Percentiles rank a stretch among this genome's conserved stretches.
Evolutionary conservation across 2,888 invertebrate genomes (phyloP).

Genomic region (Archips crataeganus): DNA sequence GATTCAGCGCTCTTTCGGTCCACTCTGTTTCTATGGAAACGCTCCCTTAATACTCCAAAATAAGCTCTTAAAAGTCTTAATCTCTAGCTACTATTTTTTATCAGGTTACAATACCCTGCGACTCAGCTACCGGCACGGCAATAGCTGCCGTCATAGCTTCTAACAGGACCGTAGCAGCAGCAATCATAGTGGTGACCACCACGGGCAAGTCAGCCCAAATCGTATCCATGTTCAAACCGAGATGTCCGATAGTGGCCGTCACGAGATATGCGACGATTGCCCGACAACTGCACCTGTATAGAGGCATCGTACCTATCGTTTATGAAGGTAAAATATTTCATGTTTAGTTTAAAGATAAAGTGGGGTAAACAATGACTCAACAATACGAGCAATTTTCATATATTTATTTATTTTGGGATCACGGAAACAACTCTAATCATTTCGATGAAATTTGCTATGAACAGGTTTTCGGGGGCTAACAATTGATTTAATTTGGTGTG

Average conservation of each 20-base stretch:
- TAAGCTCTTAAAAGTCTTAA: too few species aligned
- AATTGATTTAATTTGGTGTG: too few species aligned
- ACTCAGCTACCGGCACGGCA: constrained; percentile 89
- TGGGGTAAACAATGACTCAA: too few species aligned
- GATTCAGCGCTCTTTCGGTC: too few species aligned
- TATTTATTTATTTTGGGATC: too few species aligned
- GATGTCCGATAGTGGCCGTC: constrained; percentile 90
- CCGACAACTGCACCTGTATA: constrained; percentile 88
- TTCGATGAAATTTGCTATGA: too few species aligned
- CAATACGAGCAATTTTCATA: too few species aligned
- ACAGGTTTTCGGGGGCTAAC: too few species aligned
- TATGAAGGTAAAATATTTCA: constrained; percentile 83
- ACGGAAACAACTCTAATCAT: too few species aligned
- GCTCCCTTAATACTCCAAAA: too few species aligned
- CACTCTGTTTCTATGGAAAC: too few species aligned
- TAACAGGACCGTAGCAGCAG: constrained; percentile 88
- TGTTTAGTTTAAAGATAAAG: too few species aligned
- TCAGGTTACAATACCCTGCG: constrained; percentile 83
- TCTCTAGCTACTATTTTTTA: background rate
- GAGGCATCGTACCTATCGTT: constrained; percentile 88
- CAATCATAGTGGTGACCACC: constrained; percentile 89
- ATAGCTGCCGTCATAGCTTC: constrained; percentile 91
- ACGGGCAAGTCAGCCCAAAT: constrained; percentile 87
- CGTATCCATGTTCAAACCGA: constrained; percentile 88
- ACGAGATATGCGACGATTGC: constrained; percentile 87